Percentiles rank a stretch among this genome's conserved stretches.
Conservation (phyloP, 2,113 vertebrate genomes). For the Struthidea cinerea region DNA sequence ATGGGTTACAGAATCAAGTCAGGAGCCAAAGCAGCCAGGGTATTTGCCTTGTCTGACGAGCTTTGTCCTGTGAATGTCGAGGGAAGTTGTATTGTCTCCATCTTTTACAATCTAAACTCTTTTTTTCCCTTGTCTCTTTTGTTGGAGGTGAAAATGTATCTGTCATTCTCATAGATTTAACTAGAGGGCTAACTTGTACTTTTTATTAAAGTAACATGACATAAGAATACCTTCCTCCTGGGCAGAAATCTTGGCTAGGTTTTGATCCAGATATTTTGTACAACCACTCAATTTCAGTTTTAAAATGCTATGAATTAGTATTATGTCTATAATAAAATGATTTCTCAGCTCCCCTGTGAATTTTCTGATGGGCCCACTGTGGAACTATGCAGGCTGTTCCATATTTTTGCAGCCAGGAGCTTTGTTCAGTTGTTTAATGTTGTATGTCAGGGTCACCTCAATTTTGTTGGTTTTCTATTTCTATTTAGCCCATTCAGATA, state of each 20-base stretch:
- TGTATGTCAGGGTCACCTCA: neutral
- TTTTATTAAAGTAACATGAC: neutral
- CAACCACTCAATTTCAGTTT: neutral
- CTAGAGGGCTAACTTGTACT: neutral
- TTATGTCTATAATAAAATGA: slow-evolving; percentile 3
- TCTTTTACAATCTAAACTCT: neutral
- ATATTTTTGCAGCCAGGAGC: neutral
- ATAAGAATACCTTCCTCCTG: neutral
- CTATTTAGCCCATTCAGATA: neutral
- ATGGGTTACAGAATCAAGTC: neutral
- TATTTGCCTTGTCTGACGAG: neutral
- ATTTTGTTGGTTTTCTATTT: neutral
- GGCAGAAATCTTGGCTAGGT: neutral
- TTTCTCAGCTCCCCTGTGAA: neutral
- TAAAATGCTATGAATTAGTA: neutral
- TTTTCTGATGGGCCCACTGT: neutral
- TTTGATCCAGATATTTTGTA: neutral
- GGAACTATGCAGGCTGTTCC: neutral
- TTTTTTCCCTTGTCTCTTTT: neutral
- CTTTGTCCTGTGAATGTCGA: neutral
- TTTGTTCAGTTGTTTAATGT: neutral
- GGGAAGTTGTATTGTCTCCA: neutral
- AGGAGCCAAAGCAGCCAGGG: neutral
- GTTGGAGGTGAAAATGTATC: neutral
- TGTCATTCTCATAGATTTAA: slow-evolving; percentile 4